Evolutionary conservation across 2,888 invertebrate genomes (phyloP).

Genomic region (Cistogaster globosa): DNA sequence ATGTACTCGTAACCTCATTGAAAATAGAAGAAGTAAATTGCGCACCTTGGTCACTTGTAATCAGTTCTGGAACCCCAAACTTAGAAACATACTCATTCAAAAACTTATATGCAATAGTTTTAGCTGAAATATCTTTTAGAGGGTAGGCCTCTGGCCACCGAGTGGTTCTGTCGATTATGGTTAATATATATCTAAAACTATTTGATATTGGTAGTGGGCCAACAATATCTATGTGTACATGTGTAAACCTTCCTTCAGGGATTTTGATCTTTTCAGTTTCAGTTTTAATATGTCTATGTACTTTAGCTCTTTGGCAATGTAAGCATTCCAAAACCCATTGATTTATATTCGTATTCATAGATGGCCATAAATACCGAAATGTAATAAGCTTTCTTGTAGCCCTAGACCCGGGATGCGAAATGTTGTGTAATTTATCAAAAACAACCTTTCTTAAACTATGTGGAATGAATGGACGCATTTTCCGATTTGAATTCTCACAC

Average conservation of each 20-base stretch:
- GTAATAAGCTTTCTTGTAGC: too few relatives aligned
- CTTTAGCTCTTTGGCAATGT: not conserved
- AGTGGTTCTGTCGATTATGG: not conserved
- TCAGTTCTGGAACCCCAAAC: too few relatives aligned
- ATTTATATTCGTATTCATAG: not conserved
- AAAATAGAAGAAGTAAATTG: too few relatives aligned
- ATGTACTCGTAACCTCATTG: not conserved
- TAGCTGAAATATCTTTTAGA: not conserved
- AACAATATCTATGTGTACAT: slow-evolving; percentile 1
- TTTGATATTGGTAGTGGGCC: not conserved
- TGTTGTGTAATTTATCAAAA: not conserved
- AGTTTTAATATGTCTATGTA: not conserved
- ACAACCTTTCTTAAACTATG: not conserved
- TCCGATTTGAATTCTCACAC: not conserved
- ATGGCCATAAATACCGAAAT: too few relatives aligned
- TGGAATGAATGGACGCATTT: not conserved
- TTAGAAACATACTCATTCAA: not conserved
- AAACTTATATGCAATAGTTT: not conserved
- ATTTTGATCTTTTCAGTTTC: not conserved
- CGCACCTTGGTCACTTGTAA: too few relatives aligned
- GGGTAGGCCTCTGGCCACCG: not conserved
- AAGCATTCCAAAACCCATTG: not conserved
- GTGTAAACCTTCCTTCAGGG: not conserved
- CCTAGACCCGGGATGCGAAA: too few relatives aligned
- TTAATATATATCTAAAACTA: not conserved